Evolutionary conservation across 1,140 invertebrate species (phyloP).

Genomic region (Ips nitidus): DNA sequence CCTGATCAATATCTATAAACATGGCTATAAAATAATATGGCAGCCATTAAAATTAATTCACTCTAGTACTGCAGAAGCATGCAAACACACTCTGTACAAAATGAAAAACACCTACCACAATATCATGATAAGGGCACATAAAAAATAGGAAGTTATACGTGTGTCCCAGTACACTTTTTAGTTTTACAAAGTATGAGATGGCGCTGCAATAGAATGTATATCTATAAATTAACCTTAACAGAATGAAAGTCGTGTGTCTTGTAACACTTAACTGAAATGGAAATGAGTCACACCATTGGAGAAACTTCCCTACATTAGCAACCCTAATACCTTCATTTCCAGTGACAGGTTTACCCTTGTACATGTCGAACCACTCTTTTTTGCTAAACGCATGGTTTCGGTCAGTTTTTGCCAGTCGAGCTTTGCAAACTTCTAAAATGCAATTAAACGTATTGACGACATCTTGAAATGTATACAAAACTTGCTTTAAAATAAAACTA

Average conservation of each 20-base stretch:
- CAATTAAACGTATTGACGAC: background rate
- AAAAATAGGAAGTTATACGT: conserved; percentile 7
- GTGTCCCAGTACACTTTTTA: conserved; percentile 25
- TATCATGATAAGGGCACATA: background rate
- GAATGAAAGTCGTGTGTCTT: conserved; percentile 14
- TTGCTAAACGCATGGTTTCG: conserved; percentile 45
- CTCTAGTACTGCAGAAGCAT: too few relatives aligned
- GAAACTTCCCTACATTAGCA: background rate
- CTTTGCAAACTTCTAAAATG: conserved; percentile 17
- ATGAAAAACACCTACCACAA: conserved; percentile 20
- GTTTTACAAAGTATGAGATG: background rate
- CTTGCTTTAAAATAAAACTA: conserved; percentile 5
- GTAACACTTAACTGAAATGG: conserved; percentile 15
- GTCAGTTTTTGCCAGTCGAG: conserved; percentile 39
- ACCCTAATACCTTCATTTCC: conserved; percentile 21
- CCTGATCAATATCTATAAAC: conserved; percentile 60
- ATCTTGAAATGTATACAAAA: background rate
- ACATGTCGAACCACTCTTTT: conserved; percentile 43
- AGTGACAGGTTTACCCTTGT: conserved; percentile 17
- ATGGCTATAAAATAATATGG: conserved; percentile 52
- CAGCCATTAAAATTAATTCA: conserved; percentile 6
- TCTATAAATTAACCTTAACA: conserved; percentile 4
- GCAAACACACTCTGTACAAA: too few relatives aligned
- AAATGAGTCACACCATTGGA: background rate
- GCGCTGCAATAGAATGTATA: too few relatives aligned